These are phyloP conservation scores for Bothrops jararaca DNA, from an alignment of 2,113 vertebrate genomes.

Conservation along the genomic window DNA sequence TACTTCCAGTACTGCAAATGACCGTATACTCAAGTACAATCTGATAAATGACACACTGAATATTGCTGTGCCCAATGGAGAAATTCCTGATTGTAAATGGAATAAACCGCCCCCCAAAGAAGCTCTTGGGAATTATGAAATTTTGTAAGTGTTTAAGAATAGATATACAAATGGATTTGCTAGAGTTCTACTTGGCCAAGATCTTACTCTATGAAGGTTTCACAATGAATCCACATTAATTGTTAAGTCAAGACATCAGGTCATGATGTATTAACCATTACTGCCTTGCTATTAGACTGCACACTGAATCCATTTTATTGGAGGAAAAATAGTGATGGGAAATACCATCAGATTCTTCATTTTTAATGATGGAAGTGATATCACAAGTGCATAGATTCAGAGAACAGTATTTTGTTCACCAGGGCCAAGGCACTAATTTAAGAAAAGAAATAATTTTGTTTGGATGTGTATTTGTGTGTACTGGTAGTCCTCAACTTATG, in stretches of 20 bases:
- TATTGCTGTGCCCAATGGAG: conserved; percentile 89
- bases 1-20: conserved; percentile 95
- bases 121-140: conserved; percentile 90
- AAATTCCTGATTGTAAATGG: conserved; percentile 93
- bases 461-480: background rate
- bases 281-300: background rate
- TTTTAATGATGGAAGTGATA: background rate
- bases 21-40: conserved; percentile 97
- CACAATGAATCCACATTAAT: background rate
- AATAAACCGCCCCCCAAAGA: conserved; percentile 89
- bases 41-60: conserved; percentile 97
- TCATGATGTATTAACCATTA: background rate
- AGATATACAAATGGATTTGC: background rate
- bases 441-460: background rate
- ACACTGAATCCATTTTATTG: background rate
- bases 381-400: background rate
- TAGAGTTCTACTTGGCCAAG: background rate
- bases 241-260: background rate
- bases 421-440: background rate
- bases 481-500: background rate
- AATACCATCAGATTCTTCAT: background rate
- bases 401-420: background rate
- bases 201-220: background rate
- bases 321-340: background rate
- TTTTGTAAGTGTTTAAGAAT: conserved; percentile 81